Conservation (phyloP, 2,888 invertebrate genomes). For the Diaprepes abbreviatus region DNA sequence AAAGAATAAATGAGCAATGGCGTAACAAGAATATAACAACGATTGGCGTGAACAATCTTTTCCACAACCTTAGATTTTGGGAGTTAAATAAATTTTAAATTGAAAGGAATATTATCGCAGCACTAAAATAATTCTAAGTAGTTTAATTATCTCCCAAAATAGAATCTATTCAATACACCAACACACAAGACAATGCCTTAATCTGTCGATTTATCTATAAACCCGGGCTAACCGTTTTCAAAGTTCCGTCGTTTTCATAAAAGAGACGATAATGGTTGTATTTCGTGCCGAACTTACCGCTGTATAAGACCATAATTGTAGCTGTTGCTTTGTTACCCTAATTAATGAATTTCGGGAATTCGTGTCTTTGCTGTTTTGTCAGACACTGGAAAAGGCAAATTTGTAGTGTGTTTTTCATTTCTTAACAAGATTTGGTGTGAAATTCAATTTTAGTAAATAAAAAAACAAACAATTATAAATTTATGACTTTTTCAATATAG, state of each 20-base stretch:
- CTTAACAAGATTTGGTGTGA: too few relatives aligned
- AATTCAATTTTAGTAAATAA: too few relatives aligned
- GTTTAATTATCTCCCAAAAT: not conserved
- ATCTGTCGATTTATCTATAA: constrained; percentile 13
- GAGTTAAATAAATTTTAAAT: too few relatives aligned
- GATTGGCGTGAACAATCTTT: too few relatives aligned
- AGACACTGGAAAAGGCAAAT: too few relatives aligned
- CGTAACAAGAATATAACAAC: too few relatives aligned
- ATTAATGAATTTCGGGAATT: constrained; percentile 9
- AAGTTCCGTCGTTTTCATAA: constrained; percentile 5
- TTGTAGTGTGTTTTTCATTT: too few relatives aligned
- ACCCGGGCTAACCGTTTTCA: constrained; percentile 8
- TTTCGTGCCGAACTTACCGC: constrained; percentile 9
- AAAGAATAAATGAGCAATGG: too few relatives aligned
- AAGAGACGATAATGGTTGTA: constrained; percentile 2
- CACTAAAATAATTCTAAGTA: not conserved
- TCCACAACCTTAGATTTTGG: too few relatives aligned
- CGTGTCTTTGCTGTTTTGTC: not conserved
- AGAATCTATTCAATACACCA: not conserved
- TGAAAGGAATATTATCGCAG: too few relatives aligned
- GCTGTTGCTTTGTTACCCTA: constrained; percentile 12
- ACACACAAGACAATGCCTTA: not conserved
- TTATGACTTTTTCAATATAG: too few relatives aligned
- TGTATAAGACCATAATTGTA: constrained; percentile 9
- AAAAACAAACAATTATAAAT: too few relatives aligned